Evolutionary conservation across 2,113 vertebrate genomes (phyloP).

Genomic region (Sphaerodactylus townsendi): DNA sequence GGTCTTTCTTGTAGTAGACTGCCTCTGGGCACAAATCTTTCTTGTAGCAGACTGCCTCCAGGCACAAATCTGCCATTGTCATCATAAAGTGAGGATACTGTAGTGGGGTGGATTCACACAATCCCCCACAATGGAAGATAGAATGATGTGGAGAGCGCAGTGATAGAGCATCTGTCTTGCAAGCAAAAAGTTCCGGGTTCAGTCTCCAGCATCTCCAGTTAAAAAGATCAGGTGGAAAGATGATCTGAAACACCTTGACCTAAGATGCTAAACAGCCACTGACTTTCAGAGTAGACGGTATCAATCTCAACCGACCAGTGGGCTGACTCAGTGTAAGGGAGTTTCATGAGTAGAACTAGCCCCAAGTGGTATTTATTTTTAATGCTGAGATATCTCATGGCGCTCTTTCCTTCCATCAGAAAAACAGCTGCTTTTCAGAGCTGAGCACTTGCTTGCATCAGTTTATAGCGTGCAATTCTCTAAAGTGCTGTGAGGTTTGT

Average conservation of each 20-base stretch:
- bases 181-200: too few relatives aligned
- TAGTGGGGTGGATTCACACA: not conserved
- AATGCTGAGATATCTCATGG: constrained; percentile 18
- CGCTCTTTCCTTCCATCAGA: not conserved
- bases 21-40: too few relatives aligned
- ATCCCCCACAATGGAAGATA: not conserved
- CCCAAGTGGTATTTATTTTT: constrained; percentile 3
- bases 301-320: too few relatives aligned
- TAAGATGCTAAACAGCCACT: too few relatives aligned
- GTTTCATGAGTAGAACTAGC: not conserved
- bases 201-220: too few relatives aligned
- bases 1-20: too few relatives aligned
- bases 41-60: not conserved
- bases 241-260: too few relatives aligned
- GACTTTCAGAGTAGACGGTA: too few relatives aligned
- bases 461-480: constrained; percentile 56
- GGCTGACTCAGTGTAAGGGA: too few relatives aligned
- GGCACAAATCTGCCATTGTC: not conserved
- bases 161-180: too few relatives aligned
- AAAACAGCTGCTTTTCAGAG: constrained; percentile 37
- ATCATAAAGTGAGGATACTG: too few relatives aligned
- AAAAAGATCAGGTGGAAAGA: too few relatives aligned
- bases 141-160: not conserved
- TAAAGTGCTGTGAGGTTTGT: constrained; percentile 55
- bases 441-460: constrained; percentile 23